Evolutionary conservation across 1,140 invertebrate genomes (phyloP).

Genomic region (Apocrypta bakeri): DNA sequence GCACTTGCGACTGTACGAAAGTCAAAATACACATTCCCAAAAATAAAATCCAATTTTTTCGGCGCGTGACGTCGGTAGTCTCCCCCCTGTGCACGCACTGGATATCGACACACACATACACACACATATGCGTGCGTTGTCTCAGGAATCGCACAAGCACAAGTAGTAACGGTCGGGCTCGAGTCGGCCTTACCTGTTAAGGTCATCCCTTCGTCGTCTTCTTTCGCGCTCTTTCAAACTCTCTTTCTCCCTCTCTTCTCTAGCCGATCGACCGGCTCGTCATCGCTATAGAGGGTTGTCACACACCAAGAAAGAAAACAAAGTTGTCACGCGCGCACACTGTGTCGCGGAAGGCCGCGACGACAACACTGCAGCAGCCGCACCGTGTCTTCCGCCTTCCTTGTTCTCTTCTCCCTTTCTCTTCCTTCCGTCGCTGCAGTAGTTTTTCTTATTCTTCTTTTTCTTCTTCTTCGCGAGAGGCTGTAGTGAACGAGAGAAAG

Average conservation of each 20-base stretch:
- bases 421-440: not conserved
- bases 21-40: conserved; percentile 36
- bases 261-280: conserved; percentile 14
- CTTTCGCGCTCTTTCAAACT: not conserved
- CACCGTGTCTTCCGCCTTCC: not conserved
- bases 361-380: conserved; percentile 29
- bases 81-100: too few species aligned
- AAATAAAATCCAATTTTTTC: conserved; percentile 41
- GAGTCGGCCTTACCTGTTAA: conserved; percentile 64
- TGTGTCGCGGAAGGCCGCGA: not conserved
- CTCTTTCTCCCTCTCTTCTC: not conserved
- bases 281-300: conserved; percentile 5
- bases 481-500: too few species aligned
- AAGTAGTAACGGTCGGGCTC: not conserved
- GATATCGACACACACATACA: not conserved
- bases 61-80: conserved; percentile 29
- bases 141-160: not conserved
- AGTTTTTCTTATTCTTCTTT: not conserved
- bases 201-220: conserved; percentile 64
- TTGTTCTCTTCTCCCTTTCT: conserved; percentile 8
- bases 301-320: not conserved
- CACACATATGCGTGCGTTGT: too few species aligned
- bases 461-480: not conserved
- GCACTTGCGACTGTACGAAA: conserved; percentile 1
- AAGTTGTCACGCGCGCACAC: not conserved